Evolutionary conservation across 2,797 vertebrate species (phyloP).

Genomic region (Crocodylus rhombifer): DNA sequence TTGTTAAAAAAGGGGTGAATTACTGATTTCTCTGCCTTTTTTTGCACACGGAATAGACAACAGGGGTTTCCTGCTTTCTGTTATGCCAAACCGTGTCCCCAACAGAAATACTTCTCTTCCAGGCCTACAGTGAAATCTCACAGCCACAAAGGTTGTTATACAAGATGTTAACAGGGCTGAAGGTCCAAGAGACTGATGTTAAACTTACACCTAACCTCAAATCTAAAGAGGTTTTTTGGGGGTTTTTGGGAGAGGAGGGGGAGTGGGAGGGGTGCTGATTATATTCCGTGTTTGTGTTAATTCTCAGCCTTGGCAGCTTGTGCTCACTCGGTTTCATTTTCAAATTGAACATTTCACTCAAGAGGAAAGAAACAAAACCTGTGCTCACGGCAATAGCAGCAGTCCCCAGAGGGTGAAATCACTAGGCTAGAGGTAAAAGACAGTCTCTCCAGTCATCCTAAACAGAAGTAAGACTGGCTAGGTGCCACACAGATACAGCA

Average conservation of each 20-base stretch:
- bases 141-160: not conserved
- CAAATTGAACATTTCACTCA: not conserved
- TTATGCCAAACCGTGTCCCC: not conserved
- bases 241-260: not conserved
- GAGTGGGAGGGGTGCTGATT: not conserved
- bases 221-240: not conserved
- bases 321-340: not conserved
- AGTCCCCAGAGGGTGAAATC: not conserved
- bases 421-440: not conserved
- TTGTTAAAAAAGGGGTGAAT: not conserved
- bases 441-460: not conserved
- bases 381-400: not conserved
- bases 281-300: not conserved
- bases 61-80: not conserved
- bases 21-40: slow-evolving; percentile 21
- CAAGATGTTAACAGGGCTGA: too few relatives aligned
- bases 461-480: not conserved
- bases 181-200: too few relatives aligned
- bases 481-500: not conserved
- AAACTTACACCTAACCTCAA: not conserved
- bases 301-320: slow-evolving; percentile 19
- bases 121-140: not conserved
- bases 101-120: not conserved
- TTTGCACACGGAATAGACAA: not conserved
- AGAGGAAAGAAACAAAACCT: not conserved